These are phyloP conservation scores for Phyllopteryx taeniolatus DNA, from an alignment of 2,113 vertebrate species.

Conservation along the genomic window DNA sequence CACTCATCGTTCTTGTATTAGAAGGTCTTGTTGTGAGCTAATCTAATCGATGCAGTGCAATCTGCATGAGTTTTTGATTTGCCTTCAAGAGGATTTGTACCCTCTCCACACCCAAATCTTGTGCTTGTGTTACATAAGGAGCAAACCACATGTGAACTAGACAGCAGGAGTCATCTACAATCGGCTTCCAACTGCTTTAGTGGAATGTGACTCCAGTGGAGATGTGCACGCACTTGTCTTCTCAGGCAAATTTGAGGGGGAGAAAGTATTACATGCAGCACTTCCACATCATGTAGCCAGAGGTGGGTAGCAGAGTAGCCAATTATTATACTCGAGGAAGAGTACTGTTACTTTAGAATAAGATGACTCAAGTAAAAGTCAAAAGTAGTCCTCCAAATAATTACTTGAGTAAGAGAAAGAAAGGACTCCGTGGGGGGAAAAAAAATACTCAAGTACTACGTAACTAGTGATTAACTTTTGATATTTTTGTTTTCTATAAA, in stretches of 20 bases:
- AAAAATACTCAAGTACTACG: too few relatives aligned
- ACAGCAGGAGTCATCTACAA: constrained; percentile 12
- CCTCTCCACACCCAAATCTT: constrained; percentile 20
- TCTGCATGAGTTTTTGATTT: constrained; percentile 25
- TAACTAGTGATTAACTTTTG: too few relatives aligned
- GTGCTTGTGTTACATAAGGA: constrained; percentile 49
- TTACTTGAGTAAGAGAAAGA: too few relatives aligned
- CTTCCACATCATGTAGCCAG: background rate
- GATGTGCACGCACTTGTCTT: constrained; percentile 14
- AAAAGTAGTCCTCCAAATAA: too few relatives aligned
- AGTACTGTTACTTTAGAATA: too few relatives aligned
- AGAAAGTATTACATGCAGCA: background rate
- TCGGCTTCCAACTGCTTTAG: constrained; percentile 3
- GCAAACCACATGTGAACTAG: constrained; percentile 46
- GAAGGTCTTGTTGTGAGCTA: constrained; percentile 11
- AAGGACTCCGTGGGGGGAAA: too few relatives aligned
- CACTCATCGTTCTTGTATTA: background rate
- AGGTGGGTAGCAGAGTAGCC: background rate
- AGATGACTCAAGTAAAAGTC: too few relatives aligned
- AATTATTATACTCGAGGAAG: too few relatives aligned
- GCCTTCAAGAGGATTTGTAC: constrained; percentile 22
- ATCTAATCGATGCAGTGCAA: constrained; percentile 36
- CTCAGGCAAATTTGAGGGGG: constrained; percentile 11
- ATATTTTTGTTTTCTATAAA: too few relatives aligned
- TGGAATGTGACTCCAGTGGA: background rate